phyloP scores from a whole-genome alignment of 2,888 invertebrate genomes.

The Lasioglossum lativentre region DNA sequence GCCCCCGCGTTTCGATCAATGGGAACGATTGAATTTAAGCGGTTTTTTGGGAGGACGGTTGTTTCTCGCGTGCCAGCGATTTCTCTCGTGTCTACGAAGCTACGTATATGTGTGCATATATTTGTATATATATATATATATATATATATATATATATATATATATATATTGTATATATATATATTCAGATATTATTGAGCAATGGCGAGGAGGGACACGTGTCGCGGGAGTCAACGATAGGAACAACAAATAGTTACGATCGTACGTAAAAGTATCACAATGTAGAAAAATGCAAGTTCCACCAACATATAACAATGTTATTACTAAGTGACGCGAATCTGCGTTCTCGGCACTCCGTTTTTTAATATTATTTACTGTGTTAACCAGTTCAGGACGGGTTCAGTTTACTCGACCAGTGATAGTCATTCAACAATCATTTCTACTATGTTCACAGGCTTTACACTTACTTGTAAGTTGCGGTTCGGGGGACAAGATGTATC shows the following conservation, averaged over 20 bases:
- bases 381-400: slow-evolving; percentile 10
- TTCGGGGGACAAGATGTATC: not conserved
- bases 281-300: slow-evolving; percentile 72
- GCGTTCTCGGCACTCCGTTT: slow-evolving; percentile 22
- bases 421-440: not conserved
- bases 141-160: not conserved
- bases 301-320: slow-evolving; percentile 40
- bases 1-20: slow-evolving; percentile 11
- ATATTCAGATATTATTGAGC: slow-evolving; percentile 39
- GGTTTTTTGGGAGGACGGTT: slow-evolving; percentile 60
- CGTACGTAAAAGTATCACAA: slow-evolving; percentile 78
- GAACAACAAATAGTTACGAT: slow-evolving; percentile 60
- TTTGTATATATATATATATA: not conserved
- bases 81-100: slow-evolving; percentile 41
- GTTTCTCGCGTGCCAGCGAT: slow-evolving; percentile 29
- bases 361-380: not conserved
- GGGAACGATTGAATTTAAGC: slow-evolving; percentile 61
- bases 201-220: slow-evolving; percentile 49
- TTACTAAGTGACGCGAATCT: slow-evolving; percentile 24
- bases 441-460: not conserved
- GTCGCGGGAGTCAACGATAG: slow-evolving; percentile 61
- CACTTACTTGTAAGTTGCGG: not conserved
- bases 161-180: not conserved
- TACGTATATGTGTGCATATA: slow-evolving; percentile 29
- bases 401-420: not conserved